Percentiles rank a stretch among this genome's conserved stretches.
Conservation (phyloP, 2,113 vertebrate genomes). For the Hippocampus comes region DNA sequence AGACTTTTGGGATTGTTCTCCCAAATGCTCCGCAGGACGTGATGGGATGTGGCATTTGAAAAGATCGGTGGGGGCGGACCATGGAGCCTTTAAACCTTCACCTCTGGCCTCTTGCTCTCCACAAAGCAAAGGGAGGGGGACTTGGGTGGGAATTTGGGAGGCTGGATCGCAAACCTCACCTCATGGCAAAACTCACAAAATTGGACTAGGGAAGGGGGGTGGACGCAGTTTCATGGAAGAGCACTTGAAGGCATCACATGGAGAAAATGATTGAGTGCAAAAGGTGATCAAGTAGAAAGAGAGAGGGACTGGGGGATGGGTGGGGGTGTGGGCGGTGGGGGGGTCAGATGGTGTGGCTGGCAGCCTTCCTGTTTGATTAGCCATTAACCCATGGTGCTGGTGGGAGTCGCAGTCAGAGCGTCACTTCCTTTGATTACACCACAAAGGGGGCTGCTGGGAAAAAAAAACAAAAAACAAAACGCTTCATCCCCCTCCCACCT, state of each 20-base stretch:
- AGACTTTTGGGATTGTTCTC: constrained; percentile 61
- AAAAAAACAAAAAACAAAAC: constrained; percentile 18
- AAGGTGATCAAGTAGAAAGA: constrained; percentile 14
- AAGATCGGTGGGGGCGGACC: constrained; percentile 52
- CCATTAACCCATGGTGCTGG: constrained; percentile 64
- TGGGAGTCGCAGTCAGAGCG: constrained; percentile 52
- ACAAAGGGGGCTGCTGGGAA: constrained; percentile 40
- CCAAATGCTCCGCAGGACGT: constrained; percentile 57
- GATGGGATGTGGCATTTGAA: constrained; percentile 67
- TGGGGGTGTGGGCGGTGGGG: not conserved
- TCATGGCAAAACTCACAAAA: constrained; percentile 14
- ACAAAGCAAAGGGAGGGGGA: constrained; percentile 37
- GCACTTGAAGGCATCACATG: constrained; percentile 32
- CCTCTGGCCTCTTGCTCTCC: constrained; percentile 47
- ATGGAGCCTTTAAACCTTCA: constrained; percentile 65
- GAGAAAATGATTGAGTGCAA: constrained; percentile 21
- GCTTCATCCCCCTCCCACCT: not conserved
- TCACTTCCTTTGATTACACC: constrained; percentile 68
- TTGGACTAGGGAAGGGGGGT: not conserved
- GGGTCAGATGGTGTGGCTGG: constrained; percentile 8
- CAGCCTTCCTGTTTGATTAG: constrained; percentile 61
- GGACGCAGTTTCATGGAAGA: not conserved
- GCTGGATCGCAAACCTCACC: constrained; percentile 33
- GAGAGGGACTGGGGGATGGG: constrained; percentile 20
- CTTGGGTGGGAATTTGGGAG: not conserved